These are phyloP conservation scores for Lepus timidus DNA, from an alignment of 2,113 vertebrate species.

Conservation along the genomic window DNA sequence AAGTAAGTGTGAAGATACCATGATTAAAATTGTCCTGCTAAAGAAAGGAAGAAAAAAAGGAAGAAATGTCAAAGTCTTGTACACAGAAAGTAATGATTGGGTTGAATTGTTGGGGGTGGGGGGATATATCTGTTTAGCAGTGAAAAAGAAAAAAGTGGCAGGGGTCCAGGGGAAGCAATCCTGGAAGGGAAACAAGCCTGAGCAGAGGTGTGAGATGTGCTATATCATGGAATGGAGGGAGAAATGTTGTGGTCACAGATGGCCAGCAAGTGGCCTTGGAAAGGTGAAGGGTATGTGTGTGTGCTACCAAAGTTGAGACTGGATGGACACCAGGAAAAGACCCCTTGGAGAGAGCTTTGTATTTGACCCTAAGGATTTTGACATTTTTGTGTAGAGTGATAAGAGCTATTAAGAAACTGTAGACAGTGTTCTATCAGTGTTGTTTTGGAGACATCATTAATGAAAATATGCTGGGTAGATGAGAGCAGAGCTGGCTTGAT, in stretches of 20 bases:
- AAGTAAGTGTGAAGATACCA: background rate
- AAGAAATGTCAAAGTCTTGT: background rate
- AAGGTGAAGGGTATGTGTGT: background rate
- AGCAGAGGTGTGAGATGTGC: background rate
- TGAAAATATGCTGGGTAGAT: conserved; percentile 2
- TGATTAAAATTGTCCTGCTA: background rate
- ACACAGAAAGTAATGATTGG: background rate
- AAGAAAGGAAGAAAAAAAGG: background rate
- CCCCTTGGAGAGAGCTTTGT: background rate
- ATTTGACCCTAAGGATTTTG: background rate
- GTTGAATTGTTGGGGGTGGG: background rate
- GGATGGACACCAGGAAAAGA: background rate
- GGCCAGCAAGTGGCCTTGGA: background rate
- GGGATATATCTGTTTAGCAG: background rate
- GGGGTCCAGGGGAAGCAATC: background rate
- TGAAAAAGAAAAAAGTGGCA: background rate
- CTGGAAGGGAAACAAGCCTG: background rate
- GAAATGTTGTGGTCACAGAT: background rate
- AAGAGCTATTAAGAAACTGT: conserved; percentile 32
- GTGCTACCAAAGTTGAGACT: background rate
- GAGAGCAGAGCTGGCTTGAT: background rate
- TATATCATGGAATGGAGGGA: background rate
- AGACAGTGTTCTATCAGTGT: background rate
- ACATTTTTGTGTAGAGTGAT: background rate
- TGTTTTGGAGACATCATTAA: conserved; percentile 31